phyloP scores from a whole-genome alignment of 2,113 vertebrate genomes.

The Orycteropus afer region DNA sequence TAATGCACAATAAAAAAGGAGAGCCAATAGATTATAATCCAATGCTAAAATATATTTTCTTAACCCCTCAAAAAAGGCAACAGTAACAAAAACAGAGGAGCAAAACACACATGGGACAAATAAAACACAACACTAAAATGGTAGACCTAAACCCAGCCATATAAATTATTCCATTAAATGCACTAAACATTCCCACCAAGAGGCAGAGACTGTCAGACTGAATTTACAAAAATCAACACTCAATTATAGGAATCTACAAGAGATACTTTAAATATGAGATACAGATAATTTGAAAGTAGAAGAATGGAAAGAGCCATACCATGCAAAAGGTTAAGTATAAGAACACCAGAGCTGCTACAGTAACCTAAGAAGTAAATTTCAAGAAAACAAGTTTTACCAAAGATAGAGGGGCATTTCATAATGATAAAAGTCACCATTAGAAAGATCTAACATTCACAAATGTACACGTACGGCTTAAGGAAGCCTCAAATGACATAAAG shows the following conservation, averaged over 20 bases:
- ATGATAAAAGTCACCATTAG: background rate
- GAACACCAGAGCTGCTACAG: background rate
- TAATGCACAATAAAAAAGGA: background rate
- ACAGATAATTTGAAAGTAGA: background rate
- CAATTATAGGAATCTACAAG: background rate
- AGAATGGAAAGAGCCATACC: background rate
- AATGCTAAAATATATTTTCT: background rate
- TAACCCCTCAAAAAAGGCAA: background rate
- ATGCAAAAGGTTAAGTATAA: background rate
- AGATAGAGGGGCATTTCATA: background rate
- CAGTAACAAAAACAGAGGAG: background rate
- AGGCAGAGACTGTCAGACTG: background rate
- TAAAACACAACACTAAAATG: background rate
- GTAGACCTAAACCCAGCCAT: background rate
- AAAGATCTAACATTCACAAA: background rate
- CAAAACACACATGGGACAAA: background rate
- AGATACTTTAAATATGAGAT: background rate
- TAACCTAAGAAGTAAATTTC: constrained; percentile 15
- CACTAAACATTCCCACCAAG: background rate
- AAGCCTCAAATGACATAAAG: background rate
- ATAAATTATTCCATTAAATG: background rate
- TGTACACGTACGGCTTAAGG: background rate
- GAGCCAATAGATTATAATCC: constrained; percentile 33
- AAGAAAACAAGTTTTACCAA: background rate
- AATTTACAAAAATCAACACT: background rate